Conservation (phyloP, 1,140 invertebrate genomes). For the Micrasema longulum region DNA sequence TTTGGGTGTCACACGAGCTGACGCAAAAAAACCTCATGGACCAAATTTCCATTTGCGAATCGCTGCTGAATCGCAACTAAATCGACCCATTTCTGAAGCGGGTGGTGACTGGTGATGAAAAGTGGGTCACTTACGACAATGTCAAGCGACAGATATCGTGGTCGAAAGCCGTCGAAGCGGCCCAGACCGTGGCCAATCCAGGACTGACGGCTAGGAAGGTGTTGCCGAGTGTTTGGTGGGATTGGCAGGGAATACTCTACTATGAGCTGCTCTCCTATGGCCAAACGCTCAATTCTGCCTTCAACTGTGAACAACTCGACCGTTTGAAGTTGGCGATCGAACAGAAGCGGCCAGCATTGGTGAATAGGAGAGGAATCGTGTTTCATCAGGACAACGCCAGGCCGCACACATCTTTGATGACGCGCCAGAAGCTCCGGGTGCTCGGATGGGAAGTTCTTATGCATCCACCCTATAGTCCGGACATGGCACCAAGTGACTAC, state of each 20-base stretch:
- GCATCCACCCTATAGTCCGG: constrained; percentile 22
- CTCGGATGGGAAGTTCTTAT: constrained; percentile 20
- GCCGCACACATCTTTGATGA: constrained; percentile 24
- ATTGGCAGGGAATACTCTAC: constrained; percentile 23
- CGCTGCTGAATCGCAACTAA: constrained; percentile 28
- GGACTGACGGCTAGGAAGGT: constrained; percentile 12
- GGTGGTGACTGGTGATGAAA: too few species aligned
- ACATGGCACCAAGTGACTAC: constrained; percentile 17
- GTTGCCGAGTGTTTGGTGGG: constrained; percentile 17
- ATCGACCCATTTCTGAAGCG: constrained; percentile 18
- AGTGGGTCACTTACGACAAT: too few species aligned
- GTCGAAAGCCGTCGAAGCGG: too few species aligned
- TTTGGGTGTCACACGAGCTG: constrained; percentile 14
- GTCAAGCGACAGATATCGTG: too few species aligned
- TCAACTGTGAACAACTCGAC: constrained; percentile 18
- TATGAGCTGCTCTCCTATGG: constrained; percentile 17
- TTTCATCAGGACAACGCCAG: constrained; percentile 18
- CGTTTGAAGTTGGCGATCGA: constrained; percentile 9
- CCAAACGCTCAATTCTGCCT: constrained; percentile 1
- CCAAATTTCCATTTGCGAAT: constrained; percentile 25
- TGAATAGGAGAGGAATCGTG: constrained; percentile 19
- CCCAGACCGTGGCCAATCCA: constrained; percentile 10
- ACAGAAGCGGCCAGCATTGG: constrained; percentile 16
- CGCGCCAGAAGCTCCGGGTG: constrained; percentile 14
- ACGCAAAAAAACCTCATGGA: constrained; percentile 26